phyloP scores from a whole-genome alignment of 2,888 invertebrate species.

The Agriopis leucophaearia region DNA sequence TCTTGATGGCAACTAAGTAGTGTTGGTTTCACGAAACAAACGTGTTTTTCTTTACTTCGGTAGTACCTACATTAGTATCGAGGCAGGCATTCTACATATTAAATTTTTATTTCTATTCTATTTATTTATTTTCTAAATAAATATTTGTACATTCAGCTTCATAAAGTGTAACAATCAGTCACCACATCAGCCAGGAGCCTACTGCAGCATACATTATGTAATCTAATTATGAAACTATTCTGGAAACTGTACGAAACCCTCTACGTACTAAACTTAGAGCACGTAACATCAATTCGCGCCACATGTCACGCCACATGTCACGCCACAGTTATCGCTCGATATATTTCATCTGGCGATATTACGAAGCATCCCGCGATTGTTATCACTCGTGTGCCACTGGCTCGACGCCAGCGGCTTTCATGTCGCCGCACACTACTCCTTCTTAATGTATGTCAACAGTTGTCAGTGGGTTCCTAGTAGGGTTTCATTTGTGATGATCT shows the following conservation, averaged over 20 bases:
- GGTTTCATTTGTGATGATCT: conserved; percentile 2
- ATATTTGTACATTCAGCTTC: too few relatives aligned
- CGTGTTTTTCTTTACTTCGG: too few relatives aligned
- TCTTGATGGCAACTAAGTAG: too few relatives aligned
- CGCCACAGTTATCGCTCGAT: conserved; percentile 17
- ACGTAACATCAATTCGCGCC: conserved; percentile 19
- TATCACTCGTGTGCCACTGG: conserved; percentile 23
- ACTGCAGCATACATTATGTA: not conserved
- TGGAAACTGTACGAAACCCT: conserved; percentile 12
- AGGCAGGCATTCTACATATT: too few relatives aligned
- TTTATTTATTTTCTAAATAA: too few relatives aligned
- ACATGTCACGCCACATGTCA: conserved; percentile 21
- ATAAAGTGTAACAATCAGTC: too few relatives aligned
- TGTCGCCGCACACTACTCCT: conserved; percentile 22
- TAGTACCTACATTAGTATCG: too few relatives aligned
- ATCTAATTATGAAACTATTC: not conserved
- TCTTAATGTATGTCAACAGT: not conserved
- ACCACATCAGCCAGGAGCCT: too few relatives aligned
- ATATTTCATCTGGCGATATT: conserved; percentile 21
- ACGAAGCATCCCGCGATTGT: conserved; percentile 22
- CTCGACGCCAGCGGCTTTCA: conserved; percentile 20
- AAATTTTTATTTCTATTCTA: too few relatives aligned
- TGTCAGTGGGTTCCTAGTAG: not conserved
- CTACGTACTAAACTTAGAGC: not conserved
- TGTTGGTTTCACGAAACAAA: too few relatives aligned